Evolutionary conservation across 2,113 vertebrate species (phyloP), one percentile per base, ranked within the genome.

Genomic region (Phylloscopus trochilus): DNA sequence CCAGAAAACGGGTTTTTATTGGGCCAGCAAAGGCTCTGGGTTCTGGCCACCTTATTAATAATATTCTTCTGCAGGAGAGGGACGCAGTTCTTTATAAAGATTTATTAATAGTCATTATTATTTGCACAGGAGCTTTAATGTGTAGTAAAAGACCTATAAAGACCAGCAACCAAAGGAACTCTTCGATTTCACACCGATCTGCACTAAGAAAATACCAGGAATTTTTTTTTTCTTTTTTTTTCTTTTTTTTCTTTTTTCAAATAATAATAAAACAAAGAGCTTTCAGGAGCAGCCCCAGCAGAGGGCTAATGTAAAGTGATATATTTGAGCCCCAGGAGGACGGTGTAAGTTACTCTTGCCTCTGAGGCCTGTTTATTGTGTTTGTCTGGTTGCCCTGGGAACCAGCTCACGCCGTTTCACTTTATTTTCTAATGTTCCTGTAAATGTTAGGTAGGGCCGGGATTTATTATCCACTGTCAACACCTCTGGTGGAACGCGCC

Each of bases 391-490:
- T 98, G 97, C 97, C 98, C 97, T 86, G 97, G 98, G 96, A 98
- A 98, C 97, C 90, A 97, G 73, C 97, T 97, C 97, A 97, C 96
- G 97, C 98, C 97, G 97, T 98, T 98, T 98, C 97, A 97, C 98
- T 98, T 97, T 97, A 97, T 98, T 98, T 98, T 98, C 98, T 97
- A 98, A 98, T 94, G 97, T 98, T 98, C 98, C 98, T 98, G 98
- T 98, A 98, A 98, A 98, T 97, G 97, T 98, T 98, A 98, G 98
- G 97, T 98, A 98, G 97, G 97, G 98, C 96, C 95, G 90, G 98
- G 97, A 98, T 98, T 98, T 98, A 98, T 98, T 98, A 98, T 97
- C 96, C 97, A 98, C 98, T 98, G 98, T 98, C 98, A 98, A 98
- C 98, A 98, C 98, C 98, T 98, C 96, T 86, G 97, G 97, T 98